Percentiles rank a stretch among this genome's conserved stretches.
These are phyloP conservation scores for Tupaia chinensis DNA, from an alignment of 2,113 vertebrate species.

Conservation along the genomic window DNA sequence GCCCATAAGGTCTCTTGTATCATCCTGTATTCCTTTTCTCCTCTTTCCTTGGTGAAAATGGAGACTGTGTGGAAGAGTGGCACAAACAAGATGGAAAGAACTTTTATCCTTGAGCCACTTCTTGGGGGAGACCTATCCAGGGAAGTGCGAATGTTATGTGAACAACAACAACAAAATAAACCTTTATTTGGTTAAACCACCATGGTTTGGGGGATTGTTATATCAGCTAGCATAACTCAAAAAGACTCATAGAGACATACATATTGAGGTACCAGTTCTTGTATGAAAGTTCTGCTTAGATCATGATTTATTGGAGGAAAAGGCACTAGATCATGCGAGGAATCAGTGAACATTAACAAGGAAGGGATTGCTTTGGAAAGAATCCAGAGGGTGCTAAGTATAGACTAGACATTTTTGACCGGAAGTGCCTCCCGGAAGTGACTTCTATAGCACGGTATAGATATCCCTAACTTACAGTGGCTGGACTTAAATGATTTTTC, in stretches of 20 bases:
- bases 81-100: background rate
- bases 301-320: background rate
- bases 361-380: background rate
- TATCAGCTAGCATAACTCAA: background rate
- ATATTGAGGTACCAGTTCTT: background rate
- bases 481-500: too few species aligned
- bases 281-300: background rate
- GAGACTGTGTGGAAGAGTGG: background rate
- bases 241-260: background rate
- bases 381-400: background rate
- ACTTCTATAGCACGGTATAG: background rate
- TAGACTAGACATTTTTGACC: background rate
- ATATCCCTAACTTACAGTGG: too few species aligned
- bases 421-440: background rate
- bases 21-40: background rate
- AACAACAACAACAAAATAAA: background rate
- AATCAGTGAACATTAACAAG: background rate
- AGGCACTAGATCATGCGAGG: background rate
- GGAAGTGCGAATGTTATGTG: background rate
- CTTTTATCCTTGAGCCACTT: background rate
- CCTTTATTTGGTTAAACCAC: slow-evolving; percentile 26
- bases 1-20: background rate
- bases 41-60: background rate
- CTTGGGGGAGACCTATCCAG: background rate
- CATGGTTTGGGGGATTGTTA: background rate